Conservation (phyloP, 2,797 vertebrate genomes). For the Streptopelia turtur region DNA sequence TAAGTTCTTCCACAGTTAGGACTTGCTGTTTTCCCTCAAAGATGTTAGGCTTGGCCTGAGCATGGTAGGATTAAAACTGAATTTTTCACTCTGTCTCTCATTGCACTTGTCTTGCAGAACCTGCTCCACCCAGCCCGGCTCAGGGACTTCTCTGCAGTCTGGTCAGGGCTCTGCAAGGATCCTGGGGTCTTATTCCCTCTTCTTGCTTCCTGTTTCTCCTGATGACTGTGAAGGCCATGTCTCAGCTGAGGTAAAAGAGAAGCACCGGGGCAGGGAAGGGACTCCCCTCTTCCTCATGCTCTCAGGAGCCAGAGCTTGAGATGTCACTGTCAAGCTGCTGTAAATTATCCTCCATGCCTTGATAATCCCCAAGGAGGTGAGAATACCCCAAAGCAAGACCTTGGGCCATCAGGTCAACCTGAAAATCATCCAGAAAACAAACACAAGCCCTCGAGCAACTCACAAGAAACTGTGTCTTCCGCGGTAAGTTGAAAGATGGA, state of each 20-base stretch:
- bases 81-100: not conserved
- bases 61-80: not conserved
- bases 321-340: not conserved
- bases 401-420: not conserved
- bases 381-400: not conserved
- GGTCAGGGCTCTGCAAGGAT: not conserved
- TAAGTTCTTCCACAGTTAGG: not conserved
- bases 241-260: not conserved
- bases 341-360: not conserved
- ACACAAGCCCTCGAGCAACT: not conserved
- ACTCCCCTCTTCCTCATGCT: not conserved
- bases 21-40: not conserved
- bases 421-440: not conserved
- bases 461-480: not conserved
- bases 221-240: not conserved
- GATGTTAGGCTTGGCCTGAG: not conserved
- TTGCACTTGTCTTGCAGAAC: not conserved
- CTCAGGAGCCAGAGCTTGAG: not conserved
- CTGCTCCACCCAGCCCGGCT: fast-evolving
- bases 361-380: not conserved
- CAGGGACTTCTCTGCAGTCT: fast-evolving
- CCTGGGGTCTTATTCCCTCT: not conserved
- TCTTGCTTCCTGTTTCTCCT: not conserved
- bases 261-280: not conserved
- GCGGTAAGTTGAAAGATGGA: not conserved